Base-by-base conservation (phyloP, 2,888 invertebrate species). In the Ochropleura plecta region DNA sequence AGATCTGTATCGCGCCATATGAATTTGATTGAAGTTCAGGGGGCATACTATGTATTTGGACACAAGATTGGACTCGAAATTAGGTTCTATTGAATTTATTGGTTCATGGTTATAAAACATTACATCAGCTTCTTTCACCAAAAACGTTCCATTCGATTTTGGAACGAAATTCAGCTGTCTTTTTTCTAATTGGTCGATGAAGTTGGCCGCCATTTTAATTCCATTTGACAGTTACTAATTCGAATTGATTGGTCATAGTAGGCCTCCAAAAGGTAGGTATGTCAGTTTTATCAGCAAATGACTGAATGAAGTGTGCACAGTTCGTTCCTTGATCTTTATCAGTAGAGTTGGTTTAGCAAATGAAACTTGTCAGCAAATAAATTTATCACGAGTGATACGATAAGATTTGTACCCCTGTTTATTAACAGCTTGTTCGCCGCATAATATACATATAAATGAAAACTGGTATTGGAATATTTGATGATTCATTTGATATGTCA, bases 1-100 rank as follows among this genome's bases (percentile, higher is more conserved):
- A 94, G 95, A 96, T 95, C 89, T 81, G 90, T 92, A 95, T 96
- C 95, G 86, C 85, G 84, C 78, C 83, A 79, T 87, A 86, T 89
- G 91, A 91, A 92, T 93, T 92, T 90, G 91, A 93, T 92, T 93
- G 92, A 92, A 93, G 92, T 92, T 90, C 90, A 90, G 84, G 87
- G 86, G 83, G 85, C 88, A 88, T 85, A 88, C 85, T 87, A 83
- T 86, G 86, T 81, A 85, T 88, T 78, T 64, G 71, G 86, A 84
- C 85, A 60, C 86, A 82, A 86, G 82, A 78, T 69, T 78, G 64
- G 48, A 72, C 69, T 79, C 70, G 62, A 80, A 84, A 80, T 85
- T 81, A 84, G 62, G 76, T 79, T 62, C 67, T 72, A 76, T 76
- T 78, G 30, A 80, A 82, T 65, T 78, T 71, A 73, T 73, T 69